phyloP scores from a whole-genome alignment of 2,888 invertebrate species.

The Psylliodes chrysocephalus region DNA sequence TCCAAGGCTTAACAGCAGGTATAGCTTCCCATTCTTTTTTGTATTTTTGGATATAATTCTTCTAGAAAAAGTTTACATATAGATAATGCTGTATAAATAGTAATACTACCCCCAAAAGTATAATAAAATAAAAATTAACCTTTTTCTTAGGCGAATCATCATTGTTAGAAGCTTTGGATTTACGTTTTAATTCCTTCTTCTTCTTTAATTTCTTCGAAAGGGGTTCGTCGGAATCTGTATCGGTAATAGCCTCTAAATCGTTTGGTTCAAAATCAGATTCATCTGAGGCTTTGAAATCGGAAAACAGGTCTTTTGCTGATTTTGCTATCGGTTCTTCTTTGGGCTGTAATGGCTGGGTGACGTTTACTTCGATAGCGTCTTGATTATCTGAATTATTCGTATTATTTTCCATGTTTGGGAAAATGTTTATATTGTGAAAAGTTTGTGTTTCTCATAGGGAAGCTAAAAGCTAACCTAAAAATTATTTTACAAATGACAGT shows the following conservation, averaged over 20 bases:
- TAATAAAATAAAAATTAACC: too few species aligned
- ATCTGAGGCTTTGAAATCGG: slow-evolving; percentile 53
- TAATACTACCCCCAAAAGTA: too few species aligned
- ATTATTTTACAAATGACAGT: not conserved
- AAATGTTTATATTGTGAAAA: not conserved
- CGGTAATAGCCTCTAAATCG: slow-evolving; percentile 44
- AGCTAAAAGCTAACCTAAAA: slow-evolving; percentile 30
- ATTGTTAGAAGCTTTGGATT: slow-evolving; percentile 27
- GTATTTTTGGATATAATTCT: slow-evolving; percentile 58
- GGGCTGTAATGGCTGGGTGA: slow-evolving; percentile 41
- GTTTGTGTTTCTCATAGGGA: slow-evolving; percentile 2
- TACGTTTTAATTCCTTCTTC: slow-evolving; percentile 37
- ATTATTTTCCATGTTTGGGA: slow-evolving; percentile 19
- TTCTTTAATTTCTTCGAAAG: slow-evolving; percentile 51
- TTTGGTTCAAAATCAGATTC: slow-evolving; percentile 50
- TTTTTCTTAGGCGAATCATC: slow-evolving; percentile 45
- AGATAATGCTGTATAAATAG: slow-evolving; percentile 5
- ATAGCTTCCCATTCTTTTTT: slow-evolving; percentile 61
- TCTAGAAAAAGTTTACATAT: slow-evolving; percentile 37
- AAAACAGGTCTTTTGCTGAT: slow-evolving; percentile 56
- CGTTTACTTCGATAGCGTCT: slow-evolving; percentile 43
- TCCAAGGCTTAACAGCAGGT: slow-evolving; percentile 60
- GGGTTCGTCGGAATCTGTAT: slow-evolving; percentile 49
- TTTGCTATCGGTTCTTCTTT: slow-evolving; percentile 44
- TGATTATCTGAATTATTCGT: slow-evolving; percentile 17